phyloP scores from a whole-genome alignment of 2,113 vertebrate genomes.

The Sardina pilchardus region DNA sequence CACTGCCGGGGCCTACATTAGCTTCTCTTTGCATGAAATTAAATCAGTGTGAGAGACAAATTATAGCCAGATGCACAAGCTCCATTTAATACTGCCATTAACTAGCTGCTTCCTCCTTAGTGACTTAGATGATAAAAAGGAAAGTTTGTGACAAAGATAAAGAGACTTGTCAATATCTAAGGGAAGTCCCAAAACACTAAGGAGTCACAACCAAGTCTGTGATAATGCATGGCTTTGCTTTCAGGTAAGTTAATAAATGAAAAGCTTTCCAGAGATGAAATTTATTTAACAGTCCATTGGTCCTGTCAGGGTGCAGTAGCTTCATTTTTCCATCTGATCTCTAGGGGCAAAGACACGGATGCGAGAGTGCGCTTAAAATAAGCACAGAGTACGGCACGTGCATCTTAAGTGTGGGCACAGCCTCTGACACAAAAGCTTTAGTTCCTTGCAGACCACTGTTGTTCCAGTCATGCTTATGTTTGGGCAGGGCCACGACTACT shows the following conservation, averaged over 20 bases:
- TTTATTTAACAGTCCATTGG: neutral
- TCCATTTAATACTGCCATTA: neutral
- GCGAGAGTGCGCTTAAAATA: neutral
- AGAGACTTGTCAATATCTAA: neutral
- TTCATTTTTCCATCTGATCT: neutral
- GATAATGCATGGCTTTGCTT: conserved; percentile 1
- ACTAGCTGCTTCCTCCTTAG: neutral
- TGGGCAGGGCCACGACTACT: neutral
- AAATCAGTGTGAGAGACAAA: neutral
- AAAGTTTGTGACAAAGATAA: neutral
- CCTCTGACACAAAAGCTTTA: neutral
- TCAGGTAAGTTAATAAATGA: neutral
- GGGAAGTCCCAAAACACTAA: neutral
- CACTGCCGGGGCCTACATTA: no score
- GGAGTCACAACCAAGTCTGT: neutral
- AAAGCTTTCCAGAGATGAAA: neutral
- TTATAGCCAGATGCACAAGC: neutral
- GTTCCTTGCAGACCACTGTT: neutral
- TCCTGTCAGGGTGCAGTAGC: neutral
- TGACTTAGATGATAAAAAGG: no score
- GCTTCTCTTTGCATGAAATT: no score
- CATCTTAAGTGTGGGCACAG: neutral
- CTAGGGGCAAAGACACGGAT: neutral
- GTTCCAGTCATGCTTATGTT: neutral
- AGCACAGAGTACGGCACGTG: neutral